Evolutionary conservation across 2,113 vertebrate genomes (phyloP), one percentile per base, ranked within the genome.

Genomic region (Clinocottus analis): DNA sequence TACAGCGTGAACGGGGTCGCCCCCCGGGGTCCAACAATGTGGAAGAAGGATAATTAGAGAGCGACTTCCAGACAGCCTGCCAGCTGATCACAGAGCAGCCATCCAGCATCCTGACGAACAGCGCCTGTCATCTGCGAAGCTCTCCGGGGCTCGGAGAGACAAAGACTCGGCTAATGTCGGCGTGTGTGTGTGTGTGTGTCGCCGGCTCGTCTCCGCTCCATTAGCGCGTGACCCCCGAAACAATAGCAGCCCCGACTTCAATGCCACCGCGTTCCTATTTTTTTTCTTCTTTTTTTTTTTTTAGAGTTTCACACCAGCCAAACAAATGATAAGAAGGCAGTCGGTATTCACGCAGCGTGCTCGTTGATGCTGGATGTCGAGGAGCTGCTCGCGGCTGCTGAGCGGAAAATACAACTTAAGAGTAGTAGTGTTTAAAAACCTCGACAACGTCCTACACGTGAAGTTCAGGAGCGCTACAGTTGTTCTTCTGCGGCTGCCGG

Each of bases 71-170:
- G 85, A 87, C 88, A 79, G 83, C 27, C 65, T 72, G 82, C 62
- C 74, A 83, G 58, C 73, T 79, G 79, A 91, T 88, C 79, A 88
- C 69, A 84, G 82, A 90, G 77, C 43, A 84, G 82, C 66, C n/a
- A 12, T 41, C 39, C 67, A 21, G 79, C 82, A 70, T 83, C 77
- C 79, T 68, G 76, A 77, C 79, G 80, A 84, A 85, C 60, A 83
- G 41, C 80, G 85, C 80, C 84, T 89, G 90, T 79, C 84, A 86
- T 85, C 66, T 68, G 70, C 25, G 67, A 31, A 69, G 49, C 75
- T 68, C 75, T 67, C 68, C 45, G 73, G 63, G 63, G 51, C 62
- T 13, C 4, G 5, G 14, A 55, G 14, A 55, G 80, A 84, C 84
- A 82, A 87, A 79, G 82, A 49, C 67, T 33, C 7, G 55, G 55